phyloP scores from a whole-genome alignment of 1,140 invertebrate genomes.

The Ceratina japonica region DNA sequence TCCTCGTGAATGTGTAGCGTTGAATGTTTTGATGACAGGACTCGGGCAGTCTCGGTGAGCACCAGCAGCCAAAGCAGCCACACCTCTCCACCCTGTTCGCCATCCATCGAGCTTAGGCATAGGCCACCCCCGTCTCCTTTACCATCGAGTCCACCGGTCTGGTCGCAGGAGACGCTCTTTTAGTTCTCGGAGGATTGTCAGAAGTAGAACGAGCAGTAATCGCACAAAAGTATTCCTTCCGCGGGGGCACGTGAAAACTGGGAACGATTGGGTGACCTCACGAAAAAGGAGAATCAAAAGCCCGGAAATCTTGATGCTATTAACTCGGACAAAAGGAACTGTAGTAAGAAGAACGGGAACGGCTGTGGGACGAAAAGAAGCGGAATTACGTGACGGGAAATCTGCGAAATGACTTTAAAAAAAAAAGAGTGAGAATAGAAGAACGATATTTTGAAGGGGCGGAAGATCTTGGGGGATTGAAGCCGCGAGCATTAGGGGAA shows the following conservation, averaged over 20 bases:
- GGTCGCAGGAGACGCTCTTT: constrained; percentile 76
- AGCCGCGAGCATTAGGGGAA: not conserved
- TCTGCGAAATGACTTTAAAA: too few species aligned
- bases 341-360: not conserved
- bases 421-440: not conserved
- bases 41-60: constrained; percentile 67
- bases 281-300: not conserved
- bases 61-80: constrained; percentile 73
- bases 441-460: not conserved
- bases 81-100: constrained; percentile 70
- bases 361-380: not conserved
- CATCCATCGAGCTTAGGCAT: constrained; percentile 74
- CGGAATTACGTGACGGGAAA: not conserved
- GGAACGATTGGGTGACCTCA: not conserved
- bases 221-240: constrained; percentile 30
- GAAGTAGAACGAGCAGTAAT: constrained; percentile 6
- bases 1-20: not conserved
- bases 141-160: constrained; percentile 68
- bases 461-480: not conserved
- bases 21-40: constrained; percentile 24
- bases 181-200: constrained; percentile 49
- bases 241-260: not conserved
- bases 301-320: not conserved
- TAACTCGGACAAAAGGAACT: not conserved
- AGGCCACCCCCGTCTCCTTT: constrained; percentile 67